Base-by-base conservation (phyloP, 2,113 vertebrate genomes). In the Plectropomus leopardus region DNA sequence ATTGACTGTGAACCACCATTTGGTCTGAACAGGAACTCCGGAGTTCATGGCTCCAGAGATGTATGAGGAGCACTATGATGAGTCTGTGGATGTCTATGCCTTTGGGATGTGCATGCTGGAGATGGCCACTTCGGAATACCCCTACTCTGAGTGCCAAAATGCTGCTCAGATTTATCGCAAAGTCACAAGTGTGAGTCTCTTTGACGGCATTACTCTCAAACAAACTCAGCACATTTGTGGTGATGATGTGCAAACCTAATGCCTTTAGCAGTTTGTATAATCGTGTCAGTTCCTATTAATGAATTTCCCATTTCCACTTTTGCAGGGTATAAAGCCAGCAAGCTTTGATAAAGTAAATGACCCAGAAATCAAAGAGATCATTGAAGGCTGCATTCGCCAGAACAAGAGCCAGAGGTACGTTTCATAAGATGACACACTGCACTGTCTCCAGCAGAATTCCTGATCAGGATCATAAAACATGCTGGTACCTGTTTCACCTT, bases 61-160 rank as follows among this genome's bases (percentile, higher is more conserved):
- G 97, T 98, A 98, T 63, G 97, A 98, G 88, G 97, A 98, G 59
- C 97, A 97, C 89, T 98, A 98, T 16, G 97, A 98, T 50, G 97
- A 98, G 87, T 98, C 96, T 32, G 97, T 98, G 70, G 97, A 98
- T 60, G 97, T 98, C 72, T 98, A 98, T 76, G 97, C 97, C 85
- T 98, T 98, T 92, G 97, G 97, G 78, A 98, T 98, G 97, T 98
- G 97, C 89, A 97, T 98, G 97, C 85, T 98, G 84, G 97, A 98
- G 93, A 98, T 98, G 97, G 97, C 97, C 55, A 98, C 97, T 36
- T 98, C 97, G 0, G 97, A 98, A 88, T 98, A 98, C 76, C 97
- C 97, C 7, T 98, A 98, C 91, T 98, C 97, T 15, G 97, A 98
- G 88, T 98, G 97, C 89, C 97, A 98, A 90, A 98, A 98, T 79